These are phyloP conservation scores for Lontra canadensis DNA, from an alignment of 2,113 vertebrate genomes.

Conservation along the genomic window DNA sequence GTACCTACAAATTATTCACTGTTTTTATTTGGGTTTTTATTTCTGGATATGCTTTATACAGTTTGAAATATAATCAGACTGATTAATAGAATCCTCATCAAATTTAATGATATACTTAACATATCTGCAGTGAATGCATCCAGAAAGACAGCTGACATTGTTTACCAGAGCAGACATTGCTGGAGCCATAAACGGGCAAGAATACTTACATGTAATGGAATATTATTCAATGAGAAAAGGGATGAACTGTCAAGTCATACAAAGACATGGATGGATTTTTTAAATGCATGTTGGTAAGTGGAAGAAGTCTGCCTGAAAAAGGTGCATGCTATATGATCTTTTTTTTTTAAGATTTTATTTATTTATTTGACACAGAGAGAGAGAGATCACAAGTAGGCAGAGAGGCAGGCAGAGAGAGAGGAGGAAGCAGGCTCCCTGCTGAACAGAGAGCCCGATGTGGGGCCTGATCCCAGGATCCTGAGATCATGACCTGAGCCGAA, in stretches of 20 bases:
- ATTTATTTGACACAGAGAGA: too few species aligned
- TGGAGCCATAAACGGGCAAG: neutral
- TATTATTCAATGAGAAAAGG: neutral
- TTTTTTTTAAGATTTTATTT: neutral
- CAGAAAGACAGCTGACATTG: neutral
- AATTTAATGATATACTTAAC: slow-evolving; percentile 29
- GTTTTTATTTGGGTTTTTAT: neutral
- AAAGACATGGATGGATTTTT: neutral
- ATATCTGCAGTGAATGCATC: neutral
- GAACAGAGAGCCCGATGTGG: too few species aligned
- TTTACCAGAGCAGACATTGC: neutral
- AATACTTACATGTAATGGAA: neutral
- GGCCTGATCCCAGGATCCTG: too few species aligned
- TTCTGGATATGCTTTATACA: neutral
- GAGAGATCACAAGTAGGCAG: too few species aligned
- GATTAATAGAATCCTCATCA: neutral
- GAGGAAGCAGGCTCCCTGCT: too few species aligned
- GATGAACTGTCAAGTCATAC: neutral
- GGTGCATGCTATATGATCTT: neutral
- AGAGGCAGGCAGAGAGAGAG: too few species aligned
- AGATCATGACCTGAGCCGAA: too few species aligned
- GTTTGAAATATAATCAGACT: slow-evolving; percentile 5
- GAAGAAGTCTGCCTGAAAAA: neutral
- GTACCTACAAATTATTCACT: neutral
- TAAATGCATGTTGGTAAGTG: neutral